Percentiles rank a stretch among this genome's conserved stretches.
Conservation (phyloP, 2,888 invertebrate species). For the Creontiades dilutus region DNA sequence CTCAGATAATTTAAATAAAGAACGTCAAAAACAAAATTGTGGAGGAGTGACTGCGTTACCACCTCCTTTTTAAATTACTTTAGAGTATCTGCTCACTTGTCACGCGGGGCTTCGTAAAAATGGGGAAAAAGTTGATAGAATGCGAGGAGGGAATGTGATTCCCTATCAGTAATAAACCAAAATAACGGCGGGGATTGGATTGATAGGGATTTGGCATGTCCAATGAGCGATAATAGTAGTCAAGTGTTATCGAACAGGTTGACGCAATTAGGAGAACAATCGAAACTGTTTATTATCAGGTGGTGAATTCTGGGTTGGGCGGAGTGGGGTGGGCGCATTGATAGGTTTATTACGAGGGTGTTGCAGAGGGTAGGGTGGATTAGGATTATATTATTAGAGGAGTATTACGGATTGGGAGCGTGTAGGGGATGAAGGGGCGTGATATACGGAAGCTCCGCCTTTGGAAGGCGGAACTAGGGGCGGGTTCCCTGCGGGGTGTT, state of each 20-base stretch:
- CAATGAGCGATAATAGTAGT: not conserved
- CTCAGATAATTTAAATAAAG: no score
- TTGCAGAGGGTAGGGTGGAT: not conserved
- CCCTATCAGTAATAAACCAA: no score
- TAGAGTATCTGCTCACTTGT: no score
- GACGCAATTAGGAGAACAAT: conserved; percentile 15
- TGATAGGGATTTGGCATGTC: conserved; percentile 35
- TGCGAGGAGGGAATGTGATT: no score
- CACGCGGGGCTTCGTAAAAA: no score
- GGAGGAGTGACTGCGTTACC: no score
- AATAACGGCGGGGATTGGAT: not conserved
- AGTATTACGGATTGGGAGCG: not conserved
- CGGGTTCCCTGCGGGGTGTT: not conserved
- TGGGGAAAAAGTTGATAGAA: no score
- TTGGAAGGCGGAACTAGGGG: not conserved
- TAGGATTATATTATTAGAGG: not conserved
- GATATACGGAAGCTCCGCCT: not conserved
- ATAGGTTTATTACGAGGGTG: not conserved
- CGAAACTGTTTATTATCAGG: not conserved
- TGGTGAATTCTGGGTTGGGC: not conserved
- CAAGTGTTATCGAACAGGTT: not conserved
- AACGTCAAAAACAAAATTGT: no score
- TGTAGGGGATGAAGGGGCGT: conserved; percentile 38
- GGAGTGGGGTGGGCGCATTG: not conserved
- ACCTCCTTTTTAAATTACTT: no score